Evolutionary conservation across 2,113 vertebrate genomes (phyloP).

Genomic region (Menura novaehollandiae): DNA sequence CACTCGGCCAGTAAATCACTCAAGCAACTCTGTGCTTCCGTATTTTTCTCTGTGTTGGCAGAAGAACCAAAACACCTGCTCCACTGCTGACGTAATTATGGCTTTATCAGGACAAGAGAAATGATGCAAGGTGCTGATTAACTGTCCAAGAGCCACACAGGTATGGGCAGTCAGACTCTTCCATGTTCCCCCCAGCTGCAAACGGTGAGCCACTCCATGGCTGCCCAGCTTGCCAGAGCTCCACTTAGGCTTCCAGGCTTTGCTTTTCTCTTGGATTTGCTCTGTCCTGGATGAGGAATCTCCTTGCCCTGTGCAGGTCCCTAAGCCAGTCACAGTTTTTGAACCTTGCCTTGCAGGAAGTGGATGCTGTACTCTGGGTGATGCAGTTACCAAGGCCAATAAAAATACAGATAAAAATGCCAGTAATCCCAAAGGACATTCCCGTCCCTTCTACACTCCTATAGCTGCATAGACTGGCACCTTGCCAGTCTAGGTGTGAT

Average conservation of each 20-base stretch:
- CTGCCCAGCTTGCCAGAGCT: not conserved
- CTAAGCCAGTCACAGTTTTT: not conserved
- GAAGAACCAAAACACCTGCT: not conserved
- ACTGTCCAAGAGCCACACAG: not conserved
- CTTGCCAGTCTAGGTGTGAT: not conserved
- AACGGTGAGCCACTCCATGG: fast-evolving
- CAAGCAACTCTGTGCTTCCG: not conserved
- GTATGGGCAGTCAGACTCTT: not conserved
- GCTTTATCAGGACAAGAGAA: not conserved
- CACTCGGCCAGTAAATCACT: fast-evolving
- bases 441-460: fast-evolving
- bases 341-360: not conserved
- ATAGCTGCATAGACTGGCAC: not conserved
- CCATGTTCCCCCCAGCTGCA: not conserved
- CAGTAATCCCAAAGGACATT: not conserved
- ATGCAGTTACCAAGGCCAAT: not conserved
- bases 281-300: not conserved
- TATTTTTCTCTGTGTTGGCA: not conserved
- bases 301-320: not conserved
- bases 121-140: not conserved
- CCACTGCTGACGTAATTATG: not conserved
- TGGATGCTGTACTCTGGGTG: not conserved
- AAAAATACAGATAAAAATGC: not conserved
- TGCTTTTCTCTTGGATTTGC: not conserved
- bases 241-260: not conserved